Base-by-base conservation (phyloP, 2,888 invertebrate species). In the Stramonita haemastoma region DNA sequence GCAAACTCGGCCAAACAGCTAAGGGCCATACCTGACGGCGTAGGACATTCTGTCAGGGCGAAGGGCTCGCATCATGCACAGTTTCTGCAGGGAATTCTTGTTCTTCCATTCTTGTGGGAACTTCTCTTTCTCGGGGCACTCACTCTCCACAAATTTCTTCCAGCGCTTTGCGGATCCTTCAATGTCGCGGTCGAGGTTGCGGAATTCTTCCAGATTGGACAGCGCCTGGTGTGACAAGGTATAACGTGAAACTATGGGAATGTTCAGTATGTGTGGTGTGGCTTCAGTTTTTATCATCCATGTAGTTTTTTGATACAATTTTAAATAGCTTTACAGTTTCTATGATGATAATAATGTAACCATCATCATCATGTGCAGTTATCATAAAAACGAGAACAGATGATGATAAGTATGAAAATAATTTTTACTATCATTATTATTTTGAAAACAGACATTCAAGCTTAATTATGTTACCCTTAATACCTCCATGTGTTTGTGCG, bases 101-200 rank as follows among this genome's bases (percentile, higher is more conserved):
- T 98, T 98, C 96, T 99, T 99, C 99, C 99, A 99, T 96, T 99
- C 99, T 90, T 99, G 99, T 0, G 99, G 99, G 96, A 99, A 98
- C 96, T 99, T 99, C 95, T 99, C 99, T 92, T 98, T 97, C 96
- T 99, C 99, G 0, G 99, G 99, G 94, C 98, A 97, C 95, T 99
- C 99, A 93, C 98, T 97, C 96, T 99, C 99, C 0, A 99, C 98
- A 94, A 99, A 97, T 96, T 99, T 99, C 96, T 99, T 99, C 99
- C 99, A 99, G 90, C 99, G 97, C 95, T 99, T 99, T n/a, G 98
- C 98, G 0, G 98, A 98, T 6, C 98, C 98, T 96, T 99, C 99
- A 93, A 99, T 99, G 95, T 99, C 99, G 91, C 99, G 97, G 95
- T 99, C 99, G 90, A 99, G 96, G 96, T 99, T 99, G 92, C 98